phyloP scores from a whole-genome alignment of 2,797 vertebrate species.

The Sebastes ruberrimus region DNA sequence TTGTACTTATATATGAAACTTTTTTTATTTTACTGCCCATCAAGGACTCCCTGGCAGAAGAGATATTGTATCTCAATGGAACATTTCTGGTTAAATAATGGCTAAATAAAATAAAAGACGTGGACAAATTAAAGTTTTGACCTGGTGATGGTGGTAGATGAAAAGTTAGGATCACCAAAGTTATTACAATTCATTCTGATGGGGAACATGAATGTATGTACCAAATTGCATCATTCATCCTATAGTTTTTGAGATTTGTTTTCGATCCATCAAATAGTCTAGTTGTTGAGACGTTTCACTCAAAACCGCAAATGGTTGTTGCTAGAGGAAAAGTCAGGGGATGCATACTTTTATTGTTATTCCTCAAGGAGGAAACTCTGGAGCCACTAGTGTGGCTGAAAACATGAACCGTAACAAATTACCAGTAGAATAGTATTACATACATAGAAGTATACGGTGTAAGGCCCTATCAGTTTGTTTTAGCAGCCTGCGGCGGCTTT shows the following conservation, averaged over 20 bases:
- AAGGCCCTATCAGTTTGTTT: too few species aligned
- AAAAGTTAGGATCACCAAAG: background rate
- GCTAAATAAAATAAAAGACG: too few species aligned
- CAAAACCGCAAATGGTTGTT: background rate
- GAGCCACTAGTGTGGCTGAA: background rate
- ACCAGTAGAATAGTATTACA: background rate
- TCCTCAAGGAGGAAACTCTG: background rate
- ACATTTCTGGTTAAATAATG: too few species aligned
- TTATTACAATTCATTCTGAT: background rate
- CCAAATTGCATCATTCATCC: background rate
- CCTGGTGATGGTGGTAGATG: too few species aligned
- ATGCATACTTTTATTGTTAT: background rate
- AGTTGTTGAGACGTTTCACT: background rate
- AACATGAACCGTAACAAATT: background rate
- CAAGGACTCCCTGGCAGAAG: too few species aligned
- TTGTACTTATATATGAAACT: too few species aligned
- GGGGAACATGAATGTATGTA: too few species aligned
- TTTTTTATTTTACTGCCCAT: too few species aligned
- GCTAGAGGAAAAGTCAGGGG: background rate
- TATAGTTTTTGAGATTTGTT: too few species aligned
- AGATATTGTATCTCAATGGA: too few species aligned
- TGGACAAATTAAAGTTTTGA: too few species aligned
- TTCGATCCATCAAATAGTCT: background rate
- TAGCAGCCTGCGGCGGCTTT: too few species aligned
- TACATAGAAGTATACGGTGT: background rate